Evolutionary conservation across 2,888 invertebrate species (phyloP), one percentile per base, ranked within the genome.

Genomic region (Papilio elwesi): DNA sequence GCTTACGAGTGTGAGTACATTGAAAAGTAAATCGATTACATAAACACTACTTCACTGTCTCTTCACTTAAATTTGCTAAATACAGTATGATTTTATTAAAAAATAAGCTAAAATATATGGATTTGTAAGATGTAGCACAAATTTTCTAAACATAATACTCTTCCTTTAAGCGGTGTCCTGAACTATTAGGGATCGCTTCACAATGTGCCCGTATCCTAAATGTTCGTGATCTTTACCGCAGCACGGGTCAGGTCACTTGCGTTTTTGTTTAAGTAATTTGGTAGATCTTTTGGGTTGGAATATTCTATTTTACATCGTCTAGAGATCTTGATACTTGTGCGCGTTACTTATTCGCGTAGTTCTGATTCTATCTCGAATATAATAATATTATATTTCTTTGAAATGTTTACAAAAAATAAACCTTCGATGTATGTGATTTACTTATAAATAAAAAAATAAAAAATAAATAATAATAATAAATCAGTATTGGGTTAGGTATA

Each of bases 211-310:
- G 69, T 62, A 62, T 47, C 55, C 48, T 49, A 36, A 69, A 69
- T 57, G 62, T 62, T 62, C 43, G 11, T 52, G 69, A 62, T 69
- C 69, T 69, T 69, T 69, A 62, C 26, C 62, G 51, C 55, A 52
- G 69, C 62, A 62, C 49, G 62, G 69, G 47, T 62, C 47, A 62
- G 68, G 62, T 62, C 62, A 63, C 68, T 65, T 57, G n/a, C 59
- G 49, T 62, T 62, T 62, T 62, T 62, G 43, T 62, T 49, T 49
- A 62, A 62, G 59, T 62, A 62, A 62, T 62, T 62, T 43, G 59
- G 10, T 59, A n/a, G 59, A 43, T n/a, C 10, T 62, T 62, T n/a
- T 15, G 7, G 13, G 38, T 62, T 43, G 15, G 15, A 43, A 43
- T 43, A 59, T 59, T 62, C 43, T 43, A 43, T 43, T 43, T 62